Base-by-base conservation (phyloP, 2,888 invertebrate species). In the Acrocera orbiculus region DNA sequence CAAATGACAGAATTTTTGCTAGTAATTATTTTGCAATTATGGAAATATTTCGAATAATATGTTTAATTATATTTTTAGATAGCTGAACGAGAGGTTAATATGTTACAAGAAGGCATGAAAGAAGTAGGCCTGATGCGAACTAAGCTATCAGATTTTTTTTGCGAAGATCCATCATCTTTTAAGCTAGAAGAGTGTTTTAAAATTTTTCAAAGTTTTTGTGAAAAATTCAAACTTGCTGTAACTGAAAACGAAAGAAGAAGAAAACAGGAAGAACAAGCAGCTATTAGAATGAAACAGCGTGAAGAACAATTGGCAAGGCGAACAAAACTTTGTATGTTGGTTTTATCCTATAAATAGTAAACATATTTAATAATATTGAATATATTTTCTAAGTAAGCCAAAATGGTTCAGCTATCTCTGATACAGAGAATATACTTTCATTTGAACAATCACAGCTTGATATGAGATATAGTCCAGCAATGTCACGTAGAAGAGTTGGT, bases 181-280 rank as follows among this genome's bases (percentile, higher is more conserved):
- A 89, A 89, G 56, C 65, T 95, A 25, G 92, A 95, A 54, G 93
- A 95, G 54, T 92, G 92, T 51, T 86, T 90, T 51, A 78, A 79
- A 58, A 79, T 85, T 43, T 76, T 95, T 52, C 80, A 82, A 48
- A 73, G 72, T 28, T 93, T 95, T 65, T 87, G 87, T 56, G 72
- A 73, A 41, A 82, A 83, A 61, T 87, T 87, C 62, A 75, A 74
- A 35, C 75, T 81, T 44, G 85, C 86, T 0, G 75, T 79, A 9
- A 63, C 72, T 38, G 92, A 93, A 53, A 93, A 93, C 58, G 81
- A 79, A 50, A 65, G 83, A 26, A 67, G 92, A 4, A 68, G 73
- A 36, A 68, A 78, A 16, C 76, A 82, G 51, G 90, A 92, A 53
- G 85, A 85, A 53, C 87, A 87, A 55, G 83, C 86, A 0, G 77